These are phyloP conservation scores for Diplodus puntazzo DNA, from an alignment of 2,797 vertebrate species.

Conservation along the genomic window DNA sequence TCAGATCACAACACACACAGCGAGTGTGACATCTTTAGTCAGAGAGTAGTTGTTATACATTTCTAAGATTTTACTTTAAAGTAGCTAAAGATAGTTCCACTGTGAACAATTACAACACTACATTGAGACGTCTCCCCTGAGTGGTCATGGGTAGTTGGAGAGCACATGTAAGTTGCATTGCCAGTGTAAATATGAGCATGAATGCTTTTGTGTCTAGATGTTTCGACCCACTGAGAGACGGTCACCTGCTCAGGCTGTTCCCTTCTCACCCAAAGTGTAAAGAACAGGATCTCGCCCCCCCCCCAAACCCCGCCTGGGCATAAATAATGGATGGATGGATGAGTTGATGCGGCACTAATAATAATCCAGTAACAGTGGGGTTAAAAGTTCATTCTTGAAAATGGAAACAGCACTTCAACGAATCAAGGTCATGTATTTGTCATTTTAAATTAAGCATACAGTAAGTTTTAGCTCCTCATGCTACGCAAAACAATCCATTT, in stretches of 20 bases:
- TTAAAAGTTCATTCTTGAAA: not conserved
- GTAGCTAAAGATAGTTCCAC: not conserved
- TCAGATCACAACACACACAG: too few species aligned
- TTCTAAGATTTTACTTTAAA: not conserved
- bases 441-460: not conserved
- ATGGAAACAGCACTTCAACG: not conserved
- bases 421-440: not conserved
- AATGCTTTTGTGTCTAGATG: not conserved
- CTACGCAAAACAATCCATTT: not conserved
- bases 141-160: not conserved
- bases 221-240: not conserved
- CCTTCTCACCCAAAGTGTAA: not conserved
- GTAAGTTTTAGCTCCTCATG: not conserved
- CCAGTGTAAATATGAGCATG: not conserved
- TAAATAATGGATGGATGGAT: not conserved
- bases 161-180: not conserved
- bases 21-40: too few species aligned
- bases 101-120: not conserved
- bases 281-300: not conserved
- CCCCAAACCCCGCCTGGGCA: not conserved
- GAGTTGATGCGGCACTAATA: not conserved
- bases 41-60: too few species aligned
- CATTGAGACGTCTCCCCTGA: not conserved
- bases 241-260: not conserved
- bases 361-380: not conserved